Evolutionary conservation across 2,797 vertebrate species (phyloP).

Genomic region (Sebastolobus altivelis): DNA sequence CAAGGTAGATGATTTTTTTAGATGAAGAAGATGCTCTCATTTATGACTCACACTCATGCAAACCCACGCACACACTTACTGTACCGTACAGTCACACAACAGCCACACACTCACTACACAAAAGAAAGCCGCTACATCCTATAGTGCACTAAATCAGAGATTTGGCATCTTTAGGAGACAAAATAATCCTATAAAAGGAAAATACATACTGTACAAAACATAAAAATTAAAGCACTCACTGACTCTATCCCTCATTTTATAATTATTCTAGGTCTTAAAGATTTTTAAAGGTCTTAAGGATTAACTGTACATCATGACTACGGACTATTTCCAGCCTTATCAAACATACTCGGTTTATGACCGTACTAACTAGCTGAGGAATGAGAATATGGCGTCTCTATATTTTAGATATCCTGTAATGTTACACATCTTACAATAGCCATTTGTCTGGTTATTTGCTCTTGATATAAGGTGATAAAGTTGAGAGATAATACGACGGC

Average conservation of each 20-base stretch:
- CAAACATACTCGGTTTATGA: conserved; percentile 61
- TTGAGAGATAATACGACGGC: conserved; percentile 68
- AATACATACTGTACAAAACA: conserved; percentile 65
- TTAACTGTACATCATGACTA: conserved; percentile 68
- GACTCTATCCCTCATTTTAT: conserved; percentile 58
- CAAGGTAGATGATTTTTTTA: conserved; percentile 75
- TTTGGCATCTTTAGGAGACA: conserved; percentile 73
- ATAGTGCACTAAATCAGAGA: conserved; percentile 67
- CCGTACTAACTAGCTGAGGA: conserved; percentile 60
- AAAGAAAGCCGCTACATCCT: conserved; percentile 75
- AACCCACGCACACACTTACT: conserved; percentile 47
- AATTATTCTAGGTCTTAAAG: conserved; percentile 66
- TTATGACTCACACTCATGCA: conserved; percentile 59
- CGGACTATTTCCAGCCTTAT: conserved; percentile 60
- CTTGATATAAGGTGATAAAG: conserved; percentile 70
- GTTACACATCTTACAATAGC: conserved; percentile 65
- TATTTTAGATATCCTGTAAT: conserved; percentile 67
- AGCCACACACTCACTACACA: conserved; percentile 51
- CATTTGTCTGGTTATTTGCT: conserved; percentile 70
- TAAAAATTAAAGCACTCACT: conserved; percentile 68
- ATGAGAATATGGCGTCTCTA: conserved; percentile 59
- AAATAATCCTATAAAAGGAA: conserved; percentile 67
- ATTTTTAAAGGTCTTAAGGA: conserved; percentile 62
- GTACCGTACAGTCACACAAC: conserved; percentile 52
- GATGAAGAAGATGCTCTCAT: conserved; percentile 61